Base-by-base conservation (phyloP, 2,888 invertebrate genomes). In the Apodemia hepburni region DNA sequence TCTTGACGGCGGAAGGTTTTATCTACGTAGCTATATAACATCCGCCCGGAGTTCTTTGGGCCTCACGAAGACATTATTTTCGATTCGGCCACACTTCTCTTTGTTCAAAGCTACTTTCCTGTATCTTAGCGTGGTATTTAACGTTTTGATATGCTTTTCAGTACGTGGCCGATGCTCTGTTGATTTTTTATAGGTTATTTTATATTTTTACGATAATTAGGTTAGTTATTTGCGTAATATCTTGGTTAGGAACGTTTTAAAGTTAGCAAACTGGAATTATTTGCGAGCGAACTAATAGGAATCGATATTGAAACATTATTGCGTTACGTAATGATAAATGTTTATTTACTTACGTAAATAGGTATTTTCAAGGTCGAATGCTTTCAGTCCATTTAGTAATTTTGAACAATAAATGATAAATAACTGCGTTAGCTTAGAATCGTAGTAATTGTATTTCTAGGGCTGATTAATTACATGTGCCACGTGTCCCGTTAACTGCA, bases 11-110 rank as follows among this genome's bases (percentile, higher is more conserved):
- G 91, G 91, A 91, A 91, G 91, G 91, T 91, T 91, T 90, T 89
- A 90, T 89, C 90, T 90, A 89, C 88, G 85, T 89, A 89, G 84
- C 87, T 89, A 88, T 88, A 88, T 82, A 83, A 87, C 87, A 90
- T 90, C 90, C 90, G 90, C 82, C 81, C 87, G 81, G 82, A 82
- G 77, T 77, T 78, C 75, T 75, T 77, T 81, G 87, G 87, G 87
- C 88, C 86, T 87, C 84, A 80, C 80, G 78, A 75, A 81, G 79
- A 82, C 81, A 79, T 86, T 87, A 87, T 84, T 88, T 87, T 85
- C 80, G 85, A 88, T 80, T 77, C 80, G 75, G 79, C 75, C 78
- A 72, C 80, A 80, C 80, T 82, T 74, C 75, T 81, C 84, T 87
- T 89, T 85, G 86, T 87, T 82, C 80, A 79, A 81, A 84, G 84